Conservation (phyloP, 2,797 vertebrate genomes). For the Peromyscus nudipes region DNA sequence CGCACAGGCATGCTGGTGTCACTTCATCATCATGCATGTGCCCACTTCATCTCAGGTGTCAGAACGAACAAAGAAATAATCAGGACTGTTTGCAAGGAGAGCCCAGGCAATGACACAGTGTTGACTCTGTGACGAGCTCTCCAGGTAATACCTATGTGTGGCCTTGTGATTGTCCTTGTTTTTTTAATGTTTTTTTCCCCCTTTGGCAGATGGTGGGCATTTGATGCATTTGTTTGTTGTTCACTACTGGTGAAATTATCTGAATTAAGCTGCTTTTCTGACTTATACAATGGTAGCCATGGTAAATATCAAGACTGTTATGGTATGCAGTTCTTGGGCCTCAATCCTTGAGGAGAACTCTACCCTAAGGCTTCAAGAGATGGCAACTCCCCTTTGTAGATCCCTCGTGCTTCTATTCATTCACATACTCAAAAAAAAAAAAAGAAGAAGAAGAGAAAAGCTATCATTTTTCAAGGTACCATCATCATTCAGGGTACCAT, state of each 20-base stretch:
- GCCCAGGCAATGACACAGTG: neutral
- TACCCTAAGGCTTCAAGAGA: neutral
- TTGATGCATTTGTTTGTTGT: slow-evolving; percentile 18
- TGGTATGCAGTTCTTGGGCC: neutral
- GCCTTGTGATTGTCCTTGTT: neutral
- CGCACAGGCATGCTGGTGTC: neutral
- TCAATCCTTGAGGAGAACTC: slow-evolving; percentile 18
- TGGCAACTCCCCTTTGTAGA: neutral
- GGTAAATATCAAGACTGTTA: neutral
- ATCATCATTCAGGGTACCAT: neutral
- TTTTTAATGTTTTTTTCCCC: neutral
- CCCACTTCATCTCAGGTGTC: neutral
- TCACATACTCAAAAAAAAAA: neutral
- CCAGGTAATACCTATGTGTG: neutral
- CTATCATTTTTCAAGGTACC: neutral
- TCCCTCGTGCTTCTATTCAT: slow-evolving; percentile 2
- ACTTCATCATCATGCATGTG: neutral
- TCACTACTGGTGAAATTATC: slow-evolving; percentile 14
- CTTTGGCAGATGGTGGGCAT: neutral
- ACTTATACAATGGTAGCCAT: neutral
- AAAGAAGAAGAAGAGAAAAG: neutral
- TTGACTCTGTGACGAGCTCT: slow-evolving; percentile 18
- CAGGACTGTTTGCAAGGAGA: neutral
- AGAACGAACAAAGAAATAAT: neutral
- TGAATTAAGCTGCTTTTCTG: slow-evolving; percentile 42